Conservation (phyloP, 2,888 invertebrate genomes). For the Therioaphis trifolii region DNA sequence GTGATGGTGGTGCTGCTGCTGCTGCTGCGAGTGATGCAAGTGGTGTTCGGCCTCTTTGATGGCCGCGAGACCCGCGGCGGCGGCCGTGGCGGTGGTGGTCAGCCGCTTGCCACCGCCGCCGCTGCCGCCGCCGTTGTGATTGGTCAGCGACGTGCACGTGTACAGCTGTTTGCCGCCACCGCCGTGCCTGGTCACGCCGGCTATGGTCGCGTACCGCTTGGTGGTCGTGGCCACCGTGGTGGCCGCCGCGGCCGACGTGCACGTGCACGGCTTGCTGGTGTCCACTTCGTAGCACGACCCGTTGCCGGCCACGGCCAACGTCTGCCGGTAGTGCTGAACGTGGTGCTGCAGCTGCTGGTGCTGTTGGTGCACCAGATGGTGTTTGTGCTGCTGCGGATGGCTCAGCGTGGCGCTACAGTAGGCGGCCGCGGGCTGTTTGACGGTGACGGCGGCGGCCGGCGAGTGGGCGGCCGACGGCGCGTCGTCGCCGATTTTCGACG, state of each 20-base stretch:
- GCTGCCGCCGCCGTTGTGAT: not conserved
- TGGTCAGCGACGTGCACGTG: slow-evolving; percentile 35
- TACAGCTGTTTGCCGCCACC: slow-evolving; percentile 43
- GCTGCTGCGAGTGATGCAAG: too few species aligned
- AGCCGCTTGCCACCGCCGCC: not conserved
- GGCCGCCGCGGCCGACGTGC: slow-evolving; percentile 22
- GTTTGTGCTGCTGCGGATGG: slow-evolving; percentile 10
- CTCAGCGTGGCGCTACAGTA: slow-evolving; percentile 16
- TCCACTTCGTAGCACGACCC: slow-evolving; percentile 58
- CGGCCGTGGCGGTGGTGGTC: not conserved
- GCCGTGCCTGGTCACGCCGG: slow-evolving; percentile 55
- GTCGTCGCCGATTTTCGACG: slow-evolving; percentile 29
- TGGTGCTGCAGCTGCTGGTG: slow-evolving; percentile 3
- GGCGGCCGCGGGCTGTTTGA: not conserved
- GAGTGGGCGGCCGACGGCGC: not conserved
- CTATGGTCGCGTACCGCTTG: slow-evolving; percentile 59
- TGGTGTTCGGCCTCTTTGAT: slow-evolving; percentile 22
- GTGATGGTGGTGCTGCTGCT: slow-evolving; percentile 14
- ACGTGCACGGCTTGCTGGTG: slow-evolving; percentile 55
- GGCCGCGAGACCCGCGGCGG: slow-evolving; percentile 23
- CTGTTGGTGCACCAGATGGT: not conserved
- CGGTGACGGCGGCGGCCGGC: not conserved
- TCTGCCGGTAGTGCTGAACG: slow-evolving; percentile 42
- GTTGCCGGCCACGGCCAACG: slow-evolving; percentile 35
- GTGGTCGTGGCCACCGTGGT: slow-evolving; percentile 44